Percentiles rank a stretch among this genome's conserved stretches.
Evolutionary conservation across 2,113 vertebrate species (phyloP).

Genomic region (Pavo muticus): DNA sequence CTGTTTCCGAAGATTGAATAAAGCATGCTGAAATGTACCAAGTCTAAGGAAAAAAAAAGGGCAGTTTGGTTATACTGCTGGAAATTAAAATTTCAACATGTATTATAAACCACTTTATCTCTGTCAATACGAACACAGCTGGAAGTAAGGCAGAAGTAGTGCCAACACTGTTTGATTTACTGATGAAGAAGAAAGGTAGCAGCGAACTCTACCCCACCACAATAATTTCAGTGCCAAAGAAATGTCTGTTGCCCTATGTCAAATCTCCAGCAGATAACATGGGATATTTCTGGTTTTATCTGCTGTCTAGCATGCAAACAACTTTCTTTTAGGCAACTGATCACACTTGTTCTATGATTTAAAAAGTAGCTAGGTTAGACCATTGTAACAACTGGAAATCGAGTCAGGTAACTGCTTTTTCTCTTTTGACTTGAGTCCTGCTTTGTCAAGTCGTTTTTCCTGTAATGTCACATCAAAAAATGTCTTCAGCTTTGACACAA

Average conservation of each 20-base stretch:
- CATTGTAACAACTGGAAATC: not conserved
- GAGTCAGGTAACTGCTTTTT: not conserved
- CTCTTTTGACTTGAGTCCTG: not conserved
- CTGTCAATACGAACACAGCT: not conserved
- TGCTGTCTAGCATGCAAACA: not conserved
- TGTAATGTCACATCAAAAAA: not conserved
- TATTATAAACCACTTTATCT: not conserved
- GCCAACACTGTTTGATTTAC: not conserved
- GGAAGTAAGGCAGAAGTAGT: not conserved
- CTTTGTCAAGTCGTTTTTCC: not conserved
- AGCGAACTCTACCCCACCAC: not conserved
- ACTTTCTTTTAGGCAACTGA: not conserved
- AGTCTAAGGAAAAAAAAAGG: not conserved
- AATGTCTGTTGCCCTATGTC: not conserved
- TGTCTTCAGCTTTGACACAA: not conserved
- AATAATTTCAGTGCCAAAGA: not conserved
- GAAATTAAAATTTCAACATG: not conserved
- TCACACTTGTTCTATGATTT: not conserved
- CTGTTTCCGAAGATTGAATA: not conserved
- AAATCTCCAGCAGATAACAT: not conserved
- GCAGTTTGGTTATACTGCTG: not conserved
- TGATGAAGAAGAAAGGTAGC: not conserved
- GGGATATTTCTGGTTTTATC: not conserved
- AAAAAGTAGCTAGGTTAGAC: not conserved
- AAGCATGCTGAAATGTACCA: not conserved